Base-by-base conservation (phyloP, 2,888 invertebrate species). In the Biston stratarius region DNA sequence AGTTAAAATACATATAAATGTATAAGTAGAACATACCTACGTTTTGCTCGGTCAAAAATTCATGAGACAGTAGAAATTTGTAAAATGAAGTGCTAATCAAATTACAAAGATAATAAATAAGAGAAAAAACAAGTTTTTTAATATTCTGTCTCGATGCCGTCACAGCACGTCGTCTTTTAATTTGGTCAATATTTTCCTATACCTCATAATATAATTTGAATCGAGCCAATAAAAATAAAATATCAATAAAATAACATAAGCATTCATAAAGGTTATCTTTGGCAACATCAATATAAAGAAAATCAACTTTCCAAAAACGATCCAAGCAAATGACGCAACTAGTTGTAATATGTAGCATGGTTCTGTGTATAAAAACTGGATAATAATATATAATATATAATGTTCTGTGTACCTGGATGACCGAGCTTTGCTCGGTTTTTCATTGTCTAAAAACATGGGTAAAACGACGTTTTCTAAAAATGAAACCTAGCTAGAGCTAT, bases 181-280 rank as follows among this genome's bases (percentile, higher is more conserved):
- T 51, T 51, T 8, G 5, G n/a, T 51, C 6, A 34, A 33, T 34
- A 12, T 34, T 49, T 49, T 33, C 24, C 34, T 49, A 6, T 14
- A 24, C 47, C 11, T n/a, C 51, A n/a, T 11, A 44, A 44, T 34
- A 51, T 36, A 51, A 59, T 52, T 56, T 73, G 60, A 62, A 72
- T 61, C 57, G 58, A 67, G 48, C 60, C 61, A 51, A 61, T 61
- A 52, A 52, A 14, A 61, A 33, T 42, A 33, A 51, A 44, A 51
- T 42, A 51, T 45, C 59, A 5, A 60, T 34, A 49, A 49, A 60
- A 48, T 60, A 40, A 24, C 15, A 40, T 51, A n/a, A 34, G 36
- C 15, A 14, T 38, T 40, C 42, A 40, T 61, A 47, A 55, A 61
- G 38, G 11, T 49, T 48, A 59, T 61, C 60, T 61, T 55, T 61